phyloP scores from a whole-genome alignment of 2,797 vertebrate species.

The Pantherophis alleghaniensis region DNA sequence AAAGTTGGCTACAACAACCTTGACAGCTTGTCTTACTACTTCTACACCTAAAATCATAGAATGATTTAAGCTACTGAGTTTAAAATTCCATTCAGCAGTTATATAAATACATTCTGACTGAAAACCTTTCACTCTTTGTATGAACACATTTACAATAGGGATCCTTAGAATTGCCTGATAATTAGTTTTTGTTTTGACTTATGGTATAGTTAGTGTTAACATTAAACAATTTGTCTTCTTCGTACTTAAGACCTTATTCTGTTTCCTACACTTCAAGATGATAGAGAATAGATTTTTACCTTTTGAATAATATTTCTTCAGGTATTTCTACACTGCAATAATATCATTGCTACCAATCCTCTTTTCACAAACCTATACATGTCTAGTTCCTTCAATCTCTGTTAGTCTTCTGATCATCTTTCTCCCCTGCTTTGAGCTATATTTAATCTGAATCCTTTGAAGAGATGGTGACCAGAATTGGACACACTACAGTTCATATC shows the following conservation, averaged over 20 bases:
- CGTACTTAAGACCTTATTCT: not conserved
- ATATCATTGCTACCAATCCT: not conserved
- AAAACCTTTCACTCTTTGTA: not conserved
- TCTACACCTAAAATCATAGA: not conserved
- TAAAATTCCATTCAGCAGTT: not conserved
- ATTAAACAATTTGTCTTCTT: not conserved
- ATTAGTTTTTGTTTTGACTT: not conserved
- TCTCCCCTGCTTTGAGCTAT: not conserved
- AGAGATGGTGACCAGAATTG: not conserved
- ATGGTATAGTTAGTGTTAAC: not conserved
- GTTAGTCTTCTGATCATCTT: not conserved
- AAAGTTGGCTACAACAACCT: not conserved
- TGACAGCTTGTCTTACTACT: not conserved
- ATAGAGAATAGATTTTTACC: not conserved
- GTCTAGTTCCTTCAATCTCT: not conserved
- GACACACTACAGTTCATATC: not conserved
- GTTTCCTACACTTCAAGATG: not conserved
- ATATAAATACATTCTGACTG: not conserved
- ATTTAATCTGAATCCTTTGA: not conserved
- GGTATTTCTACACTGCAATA: not conserved
- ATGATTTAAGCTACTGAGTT: not conserved
- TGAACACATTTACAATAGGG: not conserved
- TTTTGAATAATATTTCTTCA: not conserved
- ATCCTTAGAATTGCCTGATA: not conserved
- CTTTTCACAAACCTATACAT: not conserved